Percentiles rank a stretch among this genome's conserved stretches.
Evolutionary conservation across 2,888 invertebrate genomes (phyloP).

Genomic region (Geophilus truncorum): DNA sequence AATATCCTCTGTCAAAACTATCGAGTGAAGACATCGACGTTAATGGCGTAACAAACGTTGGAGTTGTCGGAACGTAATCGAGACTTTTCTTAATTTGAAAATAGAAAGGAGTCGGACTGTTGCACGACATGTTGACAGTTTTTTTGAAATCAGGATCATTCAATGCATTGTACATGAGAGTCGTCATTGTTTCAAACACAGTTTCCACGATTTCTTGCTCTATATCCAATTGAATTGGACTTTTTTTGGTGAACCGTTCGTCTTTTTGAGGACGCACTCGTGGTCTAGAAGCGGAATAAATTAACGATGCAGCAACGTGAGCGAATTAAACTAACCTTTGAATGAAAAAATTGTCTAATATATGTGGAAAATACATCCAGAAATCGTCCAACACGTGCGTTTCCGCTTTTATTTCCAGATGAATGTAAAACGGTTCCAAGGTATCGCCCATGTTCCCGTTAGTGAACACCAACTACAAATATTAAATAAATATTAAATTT

Average conservation of each 20-base stretch:
- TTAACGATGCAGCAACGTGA: no score
- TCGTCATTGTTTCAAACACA: neutral
- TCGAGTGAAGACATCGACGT: neutral
- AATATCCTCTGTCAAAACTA: neutral
- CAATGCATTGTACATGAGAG: neutral
- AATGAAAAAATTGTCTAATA: neutral
- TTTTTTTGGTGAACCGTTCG: neutral
- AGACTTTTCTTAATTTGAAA: neutral
- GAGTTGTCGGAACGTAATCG: neutral
- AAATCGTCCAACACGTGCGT: constrained; percentile 18
- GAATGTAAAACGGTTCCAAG: neutral
- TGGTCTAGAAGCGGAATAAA: no score
- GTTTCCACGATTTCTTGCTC: neutral
- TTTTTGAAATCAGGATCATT: neutral
- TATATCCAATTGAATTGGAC: neutral
- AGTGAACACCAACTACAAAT: no score
- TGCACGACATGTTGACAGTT: neutral
- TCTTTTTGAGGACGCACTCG: neutral
- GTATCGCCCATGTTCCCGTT: neutral
- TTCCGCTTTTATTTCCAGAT: constrained; percentile 12
- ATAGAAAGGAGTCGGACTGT: neutral
- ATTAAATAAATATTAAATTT: neutral
- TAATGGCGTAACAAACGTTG: neutral
- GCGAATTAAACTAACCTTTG: neutral
- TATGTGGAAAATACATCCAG: neutral